These are phyloP conservation scores for Apodemus speciosus DNA, from an alignment of 2,113 vertebrate genomes.

Conservation along the genomic window DNA sequence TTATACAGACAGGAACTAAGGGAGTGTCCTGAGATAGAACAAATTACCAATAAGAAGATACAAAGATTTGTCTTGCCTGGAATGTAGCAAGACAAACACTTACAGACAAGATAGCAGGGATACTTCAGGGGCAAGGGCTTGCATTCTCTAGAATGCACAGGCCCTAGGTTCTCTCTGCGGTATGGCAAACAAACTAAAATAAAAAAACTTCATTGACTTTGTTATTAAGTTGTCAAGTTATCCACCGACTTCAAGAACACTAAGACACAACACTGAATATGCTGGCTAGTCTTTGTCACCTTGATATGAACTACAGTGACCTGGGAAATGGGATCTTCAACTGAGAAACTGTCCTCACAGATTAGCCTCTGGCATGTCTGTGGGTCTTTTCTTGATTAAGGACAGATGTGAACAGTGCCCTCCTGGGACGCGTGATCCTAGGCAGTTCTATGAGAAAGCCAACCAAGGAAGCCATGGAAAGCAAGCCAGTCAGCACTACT, in stretches of 20 bases:
- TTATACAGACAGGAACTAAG: constrained; percentile 9
- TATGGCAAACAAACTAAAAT: not conserved
- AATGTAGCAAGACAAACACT: constrained; percentile 24
- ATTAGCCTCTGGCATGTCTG: not conserved
- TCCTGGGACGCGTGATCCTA: not conserved
- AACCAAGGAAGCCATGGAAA: not conserved
- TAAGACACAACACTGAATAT: not conserved
- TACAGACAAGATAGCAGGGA: not conserved
- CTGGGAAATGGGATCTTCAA: not conserved
- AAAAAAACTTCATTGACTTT: not conserved
- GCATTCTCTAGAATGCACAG: not conserved
- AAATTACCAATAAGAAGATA: not conserved
- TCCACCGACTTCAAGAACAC: constrained; percentile 23
- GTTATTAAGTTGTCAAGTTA: not conserved
- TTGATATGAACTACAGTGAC: not conserved
- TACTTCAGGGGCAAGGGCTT: not conserved
- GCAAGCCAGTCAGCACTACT: not conserved
- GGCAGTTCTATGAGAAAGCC: not conserved
- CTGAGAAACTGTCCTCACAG: not conserved
- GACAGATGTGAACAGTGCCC: not conserved
- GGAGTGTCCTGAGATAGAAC: not conserved
- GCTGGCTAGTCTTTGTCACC: not conserved
- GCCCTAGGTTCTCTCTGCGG: not conserved
- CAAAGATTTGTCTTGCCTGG: not conserved
- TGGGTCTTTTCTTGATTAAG: not conserved